Evolutionary conservation across 2,113 vertebrate species (phyloP).

Genomic region (Lanius collurio): DNA sequence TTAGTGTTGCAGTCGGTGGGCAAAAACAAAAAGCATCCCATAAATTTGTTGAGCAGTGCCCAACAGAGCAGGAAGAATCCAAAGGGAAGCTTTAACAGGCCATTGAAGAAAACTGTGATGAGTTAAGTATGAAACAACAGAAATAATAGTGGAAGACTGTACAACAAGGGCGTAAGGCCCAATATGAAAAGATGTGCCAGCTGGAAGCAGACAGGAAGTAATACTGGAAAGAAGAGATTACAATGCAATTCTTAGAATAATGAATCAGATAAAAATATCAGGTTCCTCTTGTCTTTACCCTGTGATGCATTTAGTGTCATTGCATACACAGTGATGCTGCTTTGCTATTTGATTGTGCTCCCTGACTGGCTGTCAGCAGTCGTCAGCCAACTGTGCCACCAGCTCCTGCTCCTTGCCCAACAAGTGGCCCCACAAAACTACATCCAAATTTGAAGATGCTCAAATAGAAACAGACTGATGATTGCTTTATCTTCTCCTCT

Average conservation of each 20-base stretch:
- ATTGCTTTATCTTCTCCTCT: background rate
- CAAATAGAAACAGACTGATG: background rate
- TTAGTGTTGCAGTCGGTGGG: background rate
- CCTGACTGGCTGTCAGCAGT: background rate
- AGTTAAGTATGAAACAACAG: slow-evolving; percentile 3
- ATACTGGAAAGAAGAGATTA: background rate
- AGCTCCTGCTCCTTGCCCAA: background rate
- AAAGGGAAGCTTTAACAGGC: slow-evolving; percentile 46
- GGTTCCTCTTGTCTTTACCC: background rate
- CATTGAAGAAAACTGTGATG: slow-evolving; percentile 41
- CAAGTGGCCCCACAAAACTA: rapidly evolving
- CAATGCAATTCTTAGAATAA: background rate
- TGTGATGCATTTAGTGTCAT: background rate
- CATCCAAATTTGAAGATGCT: background rate
- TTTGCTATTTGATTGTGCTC: background rate
- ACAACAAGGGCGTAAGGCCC: background rate
- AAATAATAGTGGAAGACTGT: background rate
- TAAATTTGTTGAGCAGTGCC: background rate
- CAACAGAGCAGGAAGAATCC: slow-evolving; percentile 24
- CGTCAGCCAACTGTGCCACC: background rate
- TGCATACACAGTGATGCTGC: background rate
- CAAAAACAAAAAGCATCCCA: slow-evolving; percentile 44
- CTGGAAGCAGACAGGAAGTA: background rate
- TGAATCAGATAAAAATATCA: background rate
- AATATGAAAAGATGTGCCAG: background rate